These are phyloP conservation scores for Drosophila sordidula DNA, from an alignment of 2,888 invertebrate species.

Conservation along the genomic window DNA sequence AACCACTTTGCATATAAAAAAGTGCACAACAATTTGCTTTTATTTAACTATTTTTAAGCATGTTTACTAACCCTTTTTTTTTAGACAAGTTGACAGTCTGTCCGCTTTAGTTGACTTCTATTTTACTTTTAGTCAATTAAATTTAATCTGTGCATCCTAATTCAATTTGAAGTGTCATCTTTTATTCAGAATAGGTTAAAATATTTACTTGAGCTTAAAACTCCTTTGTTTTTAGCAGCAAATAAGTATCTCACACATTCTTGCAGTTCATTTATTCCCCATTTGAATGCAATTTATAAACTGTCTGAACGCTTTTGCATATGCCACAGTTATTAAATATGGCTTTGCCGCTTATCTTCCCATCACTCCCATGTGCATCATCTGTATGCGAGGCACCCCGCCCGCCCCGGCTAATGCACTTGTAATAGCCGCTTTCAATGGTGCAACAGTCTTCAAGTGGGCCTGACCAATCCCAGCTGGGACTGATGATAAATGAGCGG, in stretches of 20 bases:
- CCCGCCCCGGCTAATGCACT: conserved; percentile 51
- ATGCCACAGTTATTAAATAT: conserved; percentile 56
- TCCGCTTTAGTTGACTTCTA: too few species aligned
- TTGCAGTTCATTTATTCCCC: neutral
- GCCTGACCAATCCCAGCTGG: conserved; percentile 21
- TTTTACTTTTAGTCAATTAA: too few species aligned
- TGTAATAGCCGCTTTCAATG: conserved; percentile 42
- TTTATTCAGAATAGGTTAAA: too few species aligned
- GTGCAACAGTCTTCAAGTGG: conserved; percentile 40
- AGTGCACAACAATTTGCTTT: too few species aligned
- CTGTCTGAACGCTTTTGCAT: conserved; percentile 13
- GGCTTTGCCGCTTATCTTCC: conserved; percentile 47
- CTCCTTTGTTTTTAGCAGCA: too few species aligned
- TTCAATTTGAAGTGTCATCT: too few species aligned
- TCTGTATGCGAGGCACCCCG: conserved; percentile 2
- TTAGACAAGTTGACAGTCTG: too few species aligned
- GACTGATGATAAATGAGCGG: conserved; percentile 56
- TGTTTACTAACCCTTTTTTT: too few species aligned
- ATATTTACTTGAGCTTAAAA: too few species aligned
- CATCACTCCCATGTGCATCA: conserved; percentile 44
- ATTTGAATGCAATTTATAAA: conserved; percentile 27
- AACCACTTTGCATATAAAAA: too few species aligned
- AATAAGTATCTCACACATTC: neutral
- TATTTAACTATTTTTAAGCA: too few species aligned
- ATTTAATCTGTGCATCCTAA: too few species aligned